A percentile compares a stretch with the other conserved stretches of the same genome.
These are phyloP conservation scores for Rhea americana DNA, from an alignment of 2,113 vertebrate species.

Conservation along the genomic window DNA sequence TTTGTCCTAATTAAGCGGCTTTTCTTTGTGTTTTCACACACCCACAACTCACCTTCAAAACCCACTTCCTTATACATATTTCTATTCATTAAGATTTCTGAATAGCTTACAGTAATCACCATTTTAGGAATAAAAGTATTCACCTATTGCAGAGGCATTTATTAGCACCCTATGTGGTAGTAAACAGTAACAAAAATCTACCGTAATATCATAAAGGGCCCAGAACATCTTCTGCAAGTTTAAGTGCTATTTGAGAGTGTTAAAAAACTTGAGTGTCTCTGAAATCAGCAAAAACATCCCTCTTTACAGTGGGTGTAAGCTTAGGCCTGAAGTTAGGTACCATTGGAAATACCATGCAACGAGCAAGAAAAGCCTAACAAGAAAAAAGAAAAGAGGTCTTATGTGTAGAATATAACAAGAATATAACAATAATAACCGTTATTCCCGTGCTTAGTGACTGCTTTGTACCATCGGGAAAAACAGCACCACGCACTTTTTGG, in stretches of 20 bases:
- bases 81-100: conserved; percentile 22
- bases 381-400: background rate
- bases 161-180: background rate
- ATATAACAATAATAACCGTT: background rate
- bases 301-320: background rate
- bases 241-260: background rate
- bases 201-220: background rate
- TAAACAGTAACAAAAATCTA: background rate
- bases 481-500: accelerated
- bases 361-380: background rate
- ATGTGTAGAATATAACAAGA: background rate
- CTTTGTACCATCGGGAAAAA: background rate
- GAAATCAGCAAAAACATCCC: background rate
- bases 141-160: background rate
- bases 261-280: background rate
- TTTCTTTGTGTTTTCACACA: conserved; percentile 6
- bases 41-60: conserved; percentile 28
- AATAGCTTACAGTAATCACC: background rate
- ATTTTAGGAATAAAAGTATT: conserved; percentile 27
- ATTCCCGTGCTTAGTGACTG: background rate
- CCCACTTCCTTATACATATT: conserved; percentile 1
- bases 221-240: background rate
- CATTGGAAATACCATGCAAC: background rate
- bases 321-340: background rate
- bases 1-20: background rate